Conservation (phyloP, 23 tunicate genomes). For the Trididemnum nubilum region DNA sequence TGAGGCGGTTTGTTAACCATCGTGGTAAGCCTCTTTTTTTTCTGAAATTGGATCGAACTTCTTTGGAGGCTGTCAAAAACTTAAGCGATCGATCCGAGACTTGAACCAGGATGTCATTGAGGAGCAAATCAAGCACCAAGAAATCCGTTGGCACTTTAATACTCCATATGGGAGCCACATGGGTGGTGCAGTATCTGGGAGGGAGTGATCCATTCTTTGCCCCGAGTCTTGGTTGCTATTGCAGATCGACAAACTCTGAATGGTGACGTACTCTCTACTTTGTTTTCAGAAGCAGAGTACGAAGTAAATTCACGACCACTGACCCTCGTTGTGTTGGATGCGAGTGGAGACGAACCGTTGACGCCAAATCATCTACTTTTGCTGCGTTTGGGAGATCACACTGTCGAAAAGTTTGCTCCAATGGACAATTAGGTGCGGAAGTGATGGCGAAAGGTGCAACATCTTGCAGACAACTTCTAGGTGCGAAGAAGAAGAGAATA, state of each 20-base stretch:
- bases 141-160: not conserved
- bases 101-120: too few relatives aligned
- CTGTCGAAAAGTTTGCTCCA: too few relatives aligned
- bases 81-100: too few relatives aligned
- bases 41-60: not conserved
- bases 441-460: too few relatives aligned
- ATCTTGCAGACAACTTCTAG: too few relatives aligned
- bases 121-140: not conserved
- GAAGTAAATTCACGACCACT: not conserved
- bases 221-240: not conserved
- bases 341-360: too few relatives aligned
- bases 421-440: too few relatives aligned
- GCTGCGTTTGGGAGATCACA: not conserved
- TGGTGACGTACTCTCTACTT: slow-evolving; percentile 6
- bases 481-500: too few relatives aligned
- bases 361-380: too few relatives aligned
- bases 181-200: slow-evolving; percentile 23
- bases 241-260: not conserved
- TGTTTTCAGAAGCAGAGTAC: too few relatives aligned
- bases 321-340: too few relatives aligned
- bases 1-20: not conserved
- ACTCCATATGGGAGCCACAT: not conserved
- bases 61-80: not conserved
- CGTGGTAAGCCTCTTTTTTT: not conserved
- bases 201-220: not conserved